Evolutionary conservation across 2,797 vertebrate species (phyloP).

Genomic region (Ceryle rudis): DNA sequence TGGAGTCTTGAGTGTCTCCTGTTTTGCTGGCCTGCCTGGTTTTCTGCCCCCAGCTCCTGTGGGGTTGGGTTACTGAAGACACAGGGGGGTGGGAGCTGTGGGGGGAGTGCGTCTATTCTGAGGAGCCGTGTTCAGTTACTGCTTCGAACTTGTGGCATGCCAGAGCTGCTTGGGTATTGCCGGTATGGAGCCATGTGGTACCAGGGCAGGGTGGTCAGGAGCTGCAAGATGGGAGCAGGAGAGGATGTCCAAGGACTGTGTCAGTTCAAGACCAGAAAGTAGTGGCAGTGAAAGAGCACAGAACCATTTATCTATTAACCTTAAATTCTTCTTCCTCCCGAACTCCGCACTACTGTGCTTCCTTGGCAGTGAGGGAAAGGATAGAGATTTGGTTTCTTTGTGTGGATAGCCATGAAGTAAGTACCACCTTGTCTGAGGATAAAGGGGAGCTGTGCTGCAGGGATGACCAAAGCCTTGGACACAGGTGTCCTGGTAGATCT

Average conservation of each 20-base stretch:
- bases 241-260: neutral
- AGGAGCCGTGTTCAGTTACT: slow-evolving; percentile 52
- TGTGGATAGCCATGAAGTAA: neutral
- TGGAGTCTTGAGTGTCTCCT: slow-evolving; percentile 53
- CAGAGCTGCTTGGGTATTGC: neutral
- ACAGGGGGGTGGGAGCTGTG: neutral
- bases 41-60: slow-evolving; percentile 19
- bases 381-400: neutral
- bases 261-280: neutral
- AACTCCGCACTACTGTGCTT: neutral
- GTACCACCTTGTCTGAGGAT: neutral
- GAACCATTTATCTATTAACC: neutral
- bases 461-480: neutral
- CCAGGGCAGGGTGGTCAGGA: neutral
- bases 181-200: neutral
- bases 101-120: slow-evolving; percentile 51
- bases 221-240: neutral
- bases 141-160: neutral
- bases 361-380: neutral
- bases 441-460: neutral
- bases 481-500: neutral
- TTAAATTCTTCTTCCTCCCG: neutral
- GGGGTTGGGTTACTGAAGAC: slow-evolving; percentile 62
- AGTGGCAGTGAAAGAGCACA: neutral
- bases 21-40: neutral